Conservation (phyloP, 2,113 vertebrate genomes). For the Mystacornis crossleyi region DNA sequence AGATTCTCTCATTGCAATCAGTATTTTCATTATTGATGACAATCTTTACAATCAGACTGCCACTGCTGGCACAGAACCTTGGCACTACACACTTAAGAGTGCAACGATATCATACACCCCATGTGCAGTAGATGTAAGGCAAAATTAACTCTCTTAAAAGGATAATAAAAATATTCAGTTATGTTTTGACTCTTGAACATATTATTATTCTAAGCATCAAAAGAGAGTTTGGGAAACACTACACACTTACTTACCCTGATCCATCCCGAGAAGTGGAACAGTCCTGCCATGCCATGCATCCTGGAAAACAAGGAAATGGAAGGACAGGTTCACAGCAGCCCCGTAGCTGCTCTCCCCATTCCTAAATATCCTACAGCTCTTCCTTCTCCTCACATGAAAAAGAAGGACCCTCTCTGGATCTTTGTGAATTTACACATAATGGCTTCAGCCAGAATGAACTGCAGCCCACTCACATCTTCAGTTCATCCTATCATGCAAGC, state of each 20-base stretch:
- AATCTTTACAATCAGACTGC: neutral
- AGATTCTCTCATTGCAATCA: neutral
- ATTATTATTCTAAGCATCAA: neutral
- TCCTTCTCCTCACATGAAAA: neutral
- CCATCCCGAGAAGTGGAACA: conserved; percentile 86
- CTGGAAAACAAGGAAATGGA: conserved; percentile 57
- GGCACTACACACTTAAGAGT: neutral
- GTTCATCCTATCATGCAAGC: neutral
- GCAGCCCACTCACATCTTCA: neutral
- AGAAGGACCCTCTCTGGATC: neutral
- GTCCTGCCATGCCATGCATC: conserved; percentile 87
- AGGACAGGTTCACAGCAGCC: neutral
- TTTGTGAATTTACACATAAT: neutral
- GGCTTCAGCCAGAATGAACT: neutral
- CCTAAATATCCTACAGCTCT: neutral
- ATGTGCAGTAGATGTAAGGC: neutral
- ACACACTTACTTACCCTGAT: conserved; percentile 80
- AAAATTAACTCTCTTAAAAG: neutral
- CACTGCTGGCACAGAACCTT: neutral
- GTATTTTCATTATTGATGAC: neutral
- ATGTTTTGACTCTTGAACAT: neutral
- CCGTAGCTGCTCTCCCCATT: neutral
- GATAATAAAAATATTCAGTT: neutral
- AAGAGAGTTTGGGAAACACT: neutral
- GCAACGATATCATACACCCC: neutral